Base-by-base conservation (phyloP, 1,140 invertebrate genomes). In the Drosophila kanapiae region DNA sequence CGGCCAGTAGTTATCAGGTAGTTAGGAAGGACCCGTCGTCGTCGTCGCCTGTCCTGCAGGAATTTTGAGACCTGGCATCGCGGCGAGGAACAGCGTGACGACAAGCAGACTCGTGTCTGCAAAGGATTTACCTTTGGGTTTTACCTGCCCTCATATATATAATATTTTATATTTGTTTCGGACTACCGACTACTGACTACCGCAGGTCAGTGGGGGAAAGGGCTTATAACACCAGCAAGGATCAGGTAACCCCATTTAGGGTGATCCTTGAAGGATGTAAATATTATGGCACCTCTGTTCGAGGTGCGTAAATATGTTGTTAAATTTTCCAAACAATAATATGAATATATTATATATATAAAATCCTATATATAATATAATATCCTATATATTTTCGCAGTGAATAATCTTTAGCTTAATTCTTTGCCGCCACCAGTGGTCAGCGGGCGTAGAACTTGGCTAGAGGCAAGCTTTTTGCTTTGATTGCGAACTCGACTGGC, bases 401-500 rank as follows among this genome's bases (percentile, higher is more conserved):
- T 31, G 16, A 35, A 16, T 23, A 33, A 2, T 35, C 16, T 23
- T 64, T 6, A 40, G 60, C 43, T n/a, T 33, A 37, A 35, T 37
- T 13, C 35, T 10, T 47, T 10, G 18, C 7, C 23, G 18, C n/a
- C 29, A n/a, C 61, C 31, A 31, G 31, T 43, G 37, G 18, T 14
- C 61, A 35, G 37, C 47, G 61, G 67, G 62, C 62, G 63, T 9
- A 45, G 31, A 68, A 68, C 62, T 37, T 8, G 67, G 48, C 67
- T 70, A 70, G 18, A 0, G 45, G n/a, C 1, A 38, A 79, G 61
- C 79, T 80, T 80, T 81, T 47, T 51, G 47, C 51, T 53, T 75
- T 82, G 65, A 71, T 71, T 82, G 69, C 65, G 51, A 78, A 86
- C 82, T 82, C 61, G 68, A 48, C 53, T 86, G 76, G 27, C 49